These are phyloP conservation scores for Anoura caudifer DNA, from an alignment of 2,113 vertebrate species.

Conservation along the genomic window DNA sequence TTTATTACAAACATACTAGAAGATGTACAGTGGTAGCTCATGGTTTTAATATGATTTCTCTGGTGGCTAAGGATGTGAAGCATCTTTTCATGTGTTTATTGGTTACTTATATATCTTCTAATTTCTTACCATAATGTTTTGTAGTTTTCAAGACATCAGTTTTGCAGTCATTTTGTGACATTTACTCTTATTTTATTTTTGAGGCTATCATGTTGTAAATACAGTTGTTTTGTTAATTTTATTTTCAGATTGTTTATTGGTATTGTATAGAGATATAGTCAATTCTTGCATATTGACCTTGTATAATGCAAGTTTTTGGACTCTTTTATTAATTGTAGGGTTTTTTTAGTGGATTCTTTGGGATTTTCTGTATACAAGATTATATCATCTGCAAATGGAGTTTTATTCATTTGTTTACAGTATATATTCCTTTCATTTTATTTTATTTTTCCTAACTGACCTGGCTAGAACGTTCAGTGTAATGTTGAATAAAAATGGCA, in stretches of 20 bases:
- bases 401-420: not conserved
- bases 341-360: not conserved
- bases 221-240: not conserved
- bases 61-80: not conserved
- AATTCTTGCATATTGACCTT: not conserved
- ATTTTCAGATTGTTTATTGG: not conserved
- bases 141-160: not conserved
- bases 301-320: not conserved
- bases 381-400: not conserved
- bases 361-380: not conserved
- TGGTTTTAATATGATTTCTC: not conserved
- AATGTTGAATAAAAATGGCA: not conserved
- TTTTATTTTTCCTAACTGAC: not conserved
- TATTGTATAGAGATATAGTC: not conserved
- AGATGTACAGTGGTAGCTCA: not conserved
- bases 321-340: not conserved
- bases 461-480: not conserved
- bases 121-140: not conserved
- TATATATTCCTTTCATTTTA: not conserved
- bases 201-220: not conserved
- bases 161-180: not conserved
- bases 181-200: not conserved
- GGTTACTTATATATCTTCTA: not conserved
- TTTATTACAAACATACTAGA: not conserved
- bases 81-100: not conserved